Percentiles rank a stretch among this genome's conserved stretches.
These are phyloP conservation scores for Sebastiscus tertius DNA, from an alignment of 2,797 vertebrate genomes.

Conservation along the genomic window DNA sequence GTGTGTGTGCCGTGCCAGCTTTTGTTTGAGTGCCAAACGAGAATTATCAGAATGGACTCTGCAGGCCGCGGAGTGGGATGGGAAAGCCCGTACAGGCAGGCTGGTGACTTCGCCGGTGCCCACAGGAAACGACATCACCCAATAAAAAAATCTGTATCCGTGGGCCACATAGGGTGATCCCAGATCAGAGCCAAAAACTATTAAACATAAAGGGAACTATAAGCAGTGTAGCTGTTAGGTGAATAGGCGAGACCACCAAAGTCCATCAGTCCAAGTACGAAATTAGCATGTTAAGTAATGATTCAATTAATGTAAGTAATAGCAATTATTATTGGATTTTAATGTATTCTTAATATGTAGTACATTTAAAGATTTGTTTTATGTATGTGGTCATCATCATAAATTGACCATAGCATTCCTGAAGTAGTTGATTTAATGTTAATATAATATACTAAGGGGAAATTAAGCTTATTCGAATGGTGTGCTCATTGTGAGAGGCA, in stretches of 20 bases:
- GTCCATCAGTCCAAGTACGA: constrained; percentile 14
- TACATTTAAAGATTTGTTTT: constrained; percentile 25
- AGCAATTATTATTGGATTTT: constrained; percentile 16
- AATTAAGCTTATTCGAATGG: neutral
- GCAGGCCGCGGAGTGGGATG: constrained; percentile 10
- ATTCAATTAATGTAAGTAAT: neutral
- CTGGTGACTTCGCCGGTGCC: constrained; percentile 37
- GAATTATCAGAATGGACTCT: constrained; percentile 40
- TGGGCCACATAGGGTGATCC: constrained; percentile 45
- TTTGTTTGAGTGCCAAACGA: constrained; percentile 59
- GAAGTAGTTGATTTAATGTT: constrained; percentile 18
- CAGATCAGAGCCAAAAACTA: constrained; percentile 55
- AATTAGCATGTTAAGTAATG: constrained; percentile 20
- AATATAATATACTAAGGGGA: constrained; percentile 6
- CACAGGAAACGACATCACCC: constrained; percentile 73
- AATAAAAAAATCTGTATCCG: constrained; percentile 63
- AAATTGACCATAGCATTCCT: constrained; percentile 40
- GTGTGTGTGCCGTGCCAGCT: constrained; percentile 29
- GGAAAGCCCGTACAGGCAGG: constrained; percentile 17
- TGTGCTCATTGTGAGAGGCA: neutral
- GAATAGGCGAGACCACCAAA: constrained; percentile 57
- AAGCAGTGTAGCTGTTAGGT: constrained; percentile 52
- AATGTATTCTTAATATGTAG: neutral
- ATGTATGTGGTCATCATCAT: constrained; percentile 13
- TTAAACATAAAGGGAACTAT: constrained; percentile 64